phyloP scores from a whole-genome alignment of 2,113 vertebrate species.

The Elephantulus edwardii region DNA sequence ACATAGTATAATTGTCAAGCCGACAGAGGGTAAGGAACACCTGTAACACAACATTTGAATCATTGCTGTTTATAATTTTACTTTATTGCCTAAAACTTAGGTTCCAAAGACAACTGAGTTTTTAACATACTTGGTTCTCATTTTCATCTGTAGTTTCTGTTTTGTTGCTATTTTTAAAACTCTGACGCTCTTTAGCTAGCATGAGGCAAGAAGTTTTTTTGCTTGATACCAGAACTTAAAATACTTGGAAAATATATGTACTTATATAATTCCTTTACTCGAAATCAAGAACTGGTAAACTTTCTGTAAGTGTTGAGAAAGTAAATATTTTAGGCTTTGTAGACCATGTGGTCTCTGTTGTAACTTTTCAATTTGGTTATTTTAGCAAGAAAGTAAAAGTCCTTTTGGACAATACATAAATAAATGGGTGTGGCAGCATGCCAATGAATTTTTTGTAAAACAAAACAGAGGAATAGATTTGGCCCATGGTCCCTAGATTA shows the following conservation, averaged over 20 bases:
- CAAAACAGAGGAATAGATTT: background rate
- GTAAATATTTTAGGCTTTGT: constrained; percentile 4
- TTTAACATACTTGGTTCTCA: background rate
- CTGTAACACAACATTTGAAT: background rate
- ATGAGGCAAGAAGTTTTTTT: background rate
- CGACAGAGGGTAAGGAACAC: background rate
- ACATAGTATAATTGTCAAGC: background rate
- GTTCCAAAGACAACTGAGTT: background rate
- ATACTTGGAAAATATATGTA: background rate
- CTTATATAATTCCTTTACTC: constrained; percentile 15
- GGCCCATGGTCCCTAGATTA: background rate
- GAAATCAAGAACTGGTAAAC: background rate
- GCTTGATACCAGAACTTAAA: background rate
- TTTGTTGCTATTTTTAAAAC: background rate
- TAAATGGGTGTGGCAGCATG: background rate
- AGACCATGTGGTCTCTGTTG: background rate
- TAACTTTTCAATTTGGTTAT: background rate
- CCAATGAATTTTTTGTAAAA: background rate
- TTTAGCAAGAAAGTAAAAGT: background rate
- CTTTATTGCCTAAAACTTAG: background rate
- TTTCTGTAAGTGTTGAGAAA: background rate
- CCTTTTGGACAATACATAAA: background rate
- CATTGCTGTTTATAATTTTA: background rate
- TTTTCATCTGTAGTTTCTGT: background rate
- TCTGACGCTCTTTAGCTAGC: background rate